These are phyloP conservation scores for Poicephalus meyeri DNA, from an alignment of 2,113 vertebrate genomes.

Conservation along the genomic window DNA sequence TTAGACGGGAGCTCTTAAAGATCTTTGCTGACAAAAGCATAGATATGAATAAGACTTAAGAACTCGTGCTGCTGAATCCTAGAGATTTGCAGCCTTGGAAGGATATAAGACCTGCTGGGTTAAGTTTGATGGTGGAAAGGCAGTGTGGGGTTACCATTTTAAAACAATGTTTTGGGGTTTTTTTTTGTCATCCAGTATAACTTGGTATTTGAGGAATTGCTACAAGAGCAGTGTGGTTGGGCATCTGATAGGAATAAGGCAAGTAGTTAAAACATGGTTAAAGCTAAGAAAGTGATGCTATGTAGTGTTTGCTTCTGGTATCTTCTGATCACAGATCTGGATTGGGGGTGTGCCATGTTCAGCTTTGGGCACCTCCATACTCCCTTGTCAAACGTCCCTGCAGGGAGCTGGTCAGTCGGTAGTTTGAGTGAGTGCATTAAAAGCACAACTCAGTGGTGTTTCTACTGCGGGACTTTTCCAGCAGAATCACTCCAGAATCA, in stretches of 20 bases:
- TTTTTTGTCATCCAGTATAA: not conserved
- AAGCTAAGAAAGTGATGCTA: not conserved
- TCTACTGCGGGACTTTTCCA: not conserved
- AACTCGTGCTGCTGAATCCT: not conserved
- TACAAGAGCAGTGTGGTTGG: not conserved
- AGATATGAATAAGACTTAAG: fast-evolving
- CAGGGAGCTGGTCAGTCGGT: not conserved
- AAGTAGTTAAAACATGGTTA: not conserved
- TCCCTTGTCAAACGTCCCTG: fast-evolving
- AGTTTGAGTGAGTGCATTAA: not conserved
- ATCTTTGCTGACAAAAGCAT: not conserved
- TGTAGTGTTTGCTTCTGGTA: not conserved
- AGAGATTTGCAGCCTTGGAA: not conserved
- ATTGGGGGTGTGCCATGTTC: not conserved
- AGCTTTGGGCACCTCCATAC: not conserved
- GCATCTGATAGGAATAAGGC: not conserved
- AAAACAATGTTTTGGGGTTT: not conserved
- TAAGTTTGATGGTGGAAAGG: not conserved
- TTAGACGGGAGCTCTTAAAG: not conserved
- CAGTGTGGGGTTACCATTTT: not conserved
- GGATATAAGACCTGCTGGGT: not conserved
- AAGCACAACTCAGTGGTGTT: fast-evolving
- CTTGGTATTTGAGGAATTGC: not conserved
- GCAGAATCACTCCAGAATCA: not conserved
- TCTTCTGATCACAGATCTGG: not conserved